phyloP scores from a whole-genome alignment of 2,113 vertebrate species.

The Pedetes capensis region DNA sequence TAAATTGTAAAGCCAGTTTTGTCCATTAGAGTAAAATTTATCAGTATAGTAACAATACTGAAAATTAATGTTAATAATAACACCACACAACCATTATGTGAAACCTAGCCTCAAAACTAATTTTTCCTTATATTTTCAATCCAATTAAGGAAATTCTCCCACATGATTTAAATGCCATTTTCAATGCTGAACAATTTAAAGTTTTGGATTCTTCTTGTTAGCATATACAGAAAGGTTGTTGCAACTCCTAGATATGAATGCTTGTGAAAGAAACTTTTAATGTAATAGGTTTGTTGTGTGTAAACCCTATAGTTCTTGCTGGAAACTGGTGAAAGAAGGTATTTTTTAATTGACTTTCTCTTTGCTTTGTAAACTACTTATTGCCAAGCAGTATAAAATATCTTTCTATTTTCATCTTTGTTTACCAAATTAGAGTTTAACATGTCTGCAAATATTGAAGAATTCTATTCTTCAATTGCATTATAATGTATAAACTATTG shows the following conservation, averaged over 20 bases:
- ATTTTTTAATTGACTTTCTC: constrained; percentile 46
- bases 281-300: constrained; percentile 57
- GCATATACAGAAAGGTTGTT: constrained; percentile 69
- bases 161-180: neutral
- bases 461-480: neutral
- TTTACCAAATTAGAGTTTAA: constrained; percentile 50
- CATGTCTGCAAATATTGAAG: constrained; percentile 40
- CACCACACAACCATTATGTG: neutral
- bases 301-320: constrained; percentile 62
- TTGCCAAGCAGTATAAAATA: constrained; percentile 35
- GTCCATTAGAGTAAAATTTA: neutral
- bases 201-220: neutral
- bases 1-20: constrained; percentile 7
- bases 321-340: constrained; percentile 66
- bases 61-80: neutral
- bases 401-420: constrained; percentile 21
- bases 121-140: neutral
- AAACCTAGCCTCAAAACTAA: neutral
- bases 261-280: constrained; percentile 46
- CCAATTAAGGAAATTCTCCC: neutral
- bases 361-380: constrained; percentile 64
- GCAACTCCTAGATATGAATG: constrained; percentile 69
- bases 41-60: neutral
- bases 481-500: neutral
- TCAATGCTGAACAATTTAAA: neutral